Conservation (phyloP, 2,797 vertebrate genomes). For the Acanthurus lineatus region DNA sequence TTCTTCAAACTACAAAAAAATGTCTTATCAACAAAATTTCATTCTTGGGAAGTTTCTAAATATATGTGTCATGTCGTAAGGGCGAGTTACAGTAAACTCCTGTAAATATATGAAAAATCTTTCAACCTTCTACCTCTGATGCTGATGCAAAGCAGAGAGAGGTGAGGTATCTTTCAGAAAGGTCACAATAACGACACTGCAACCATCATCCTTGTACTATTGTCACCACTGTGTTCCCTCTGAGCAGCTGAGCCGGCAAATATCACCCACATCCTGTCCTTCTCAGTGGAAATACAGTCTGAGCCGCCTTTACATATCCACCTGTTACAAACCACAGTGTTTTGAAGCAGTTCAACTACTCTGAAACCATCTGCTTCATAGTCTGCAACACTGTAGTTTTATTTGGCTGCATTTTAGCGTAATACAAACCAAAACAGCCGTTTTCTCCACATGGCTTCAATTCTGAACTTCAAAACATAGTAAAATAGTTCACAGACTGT, state of each 20-base stretch:
- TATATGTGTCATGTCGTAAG: not conserved
- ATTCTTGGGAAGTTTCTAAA: no score
- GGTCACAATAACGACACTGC: constrained; percentile 27
- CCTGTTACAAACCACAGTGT: constrained; percentile 4
- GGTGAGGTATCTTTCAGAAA: constrained; percentile 13
- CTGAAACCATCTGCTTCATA: not conserved
- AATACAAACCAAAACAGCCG: not conserved
- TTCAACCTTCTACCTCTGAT: not conserved
- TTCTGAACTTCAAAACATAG: not conserved
- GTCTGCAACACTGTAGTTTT: not conserved
- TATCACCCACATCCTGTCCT: constrained; percentile 30
- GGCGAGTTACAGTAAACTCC: not conserved
- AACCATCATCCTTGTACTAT: constrained; percentile 18
- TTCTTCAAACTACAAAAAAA: no score
- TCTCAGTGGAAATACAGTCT: constrained; percentile 52
- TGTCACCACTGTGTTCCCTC: constrained; percentile 15
- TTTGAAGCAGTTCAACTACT: constrained; percentile 9
- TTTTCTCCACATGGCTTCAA: not conserved
- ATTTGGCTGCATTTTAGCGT: not conserved
- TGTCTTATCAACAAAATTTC: no score
- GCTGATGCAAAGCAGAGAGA: not conserved
- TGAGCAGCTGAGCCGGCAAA: constrained; percentile 41
- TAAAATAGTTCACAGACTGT: not conserved
- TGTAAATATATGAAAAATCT: not conserved
- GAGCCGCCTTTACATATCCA: constrained; percentile 3